Percentiles rank a stretch among this genome's conserved stretches.
Conservation (phyloP, 2,113 vertebrate species). For the Clarias magur region DNA sequence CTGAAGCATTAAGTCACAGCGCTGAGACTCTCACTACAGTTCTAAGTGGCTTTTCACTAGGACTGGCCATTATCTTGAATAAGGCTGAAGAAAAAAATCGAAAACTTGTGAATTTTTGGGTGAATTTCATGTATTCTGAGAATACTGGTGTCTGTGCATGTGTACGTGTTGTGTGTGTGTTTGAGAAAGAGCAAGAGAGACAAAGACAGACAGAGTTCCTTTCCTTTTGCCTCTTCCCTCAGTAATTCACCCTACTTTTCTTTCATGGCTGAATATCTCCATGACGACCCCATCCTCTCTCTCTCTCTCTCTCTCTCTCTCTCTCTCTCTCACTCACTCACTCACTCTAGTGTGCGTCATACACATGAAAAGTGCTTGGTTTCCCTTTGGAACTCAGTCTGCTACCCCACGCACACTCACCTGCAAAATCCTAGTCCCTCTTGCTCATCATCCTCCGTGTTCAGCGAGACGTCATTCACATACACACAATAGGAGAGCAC, state of each 20-base stretch:
- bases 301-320: slow-evolving; percentile 28
- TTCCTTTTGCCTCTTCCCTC: slow-evolving; percentile 24
- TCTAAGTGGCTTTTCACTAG: slow-evolving; percentile 36
- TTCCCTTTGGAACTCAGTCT: slow-evolving; percentile 53
- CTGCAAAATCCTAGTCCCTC: slow-evolving; percentile 46
- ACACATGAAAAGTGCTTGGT: slow-evolving; percentile 54
- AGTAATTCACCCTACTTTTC: slow-evolving; percentile 54
- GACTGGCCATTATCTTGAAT: slow-evolving; percentile 24
- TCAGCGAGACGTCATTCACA: slow-evolving; percentile 51
- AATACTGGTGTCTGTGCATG: not conserved
- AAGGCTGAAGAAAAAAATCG: slow-evolving; percentile 20
- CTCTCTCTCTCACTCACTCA: slow-evolving; percentile 17
- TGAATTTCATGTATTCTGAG: not conserved
- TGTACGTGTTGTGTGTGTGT: not conserved
- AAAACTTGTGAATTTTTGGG: slow-evolving; percentile 11
- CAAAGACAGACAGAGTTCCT: not conserved
- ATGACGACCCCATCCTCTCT: slow-evolving; percentile 56
- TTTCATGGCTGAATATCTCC: slow-evolving; percentile 55
- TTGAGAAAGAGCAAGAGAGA: not conserved
- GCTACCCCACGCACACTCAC: slow-evolving; percentile 46
- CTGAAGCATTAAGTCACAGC: slow-evolving; percentile 43
- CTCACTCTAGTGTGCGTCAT: slow-evolving; percentile 51
- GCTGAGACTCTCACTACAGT: slow-evolving; percentile 22
- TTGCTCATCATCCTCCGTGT: slow-evolving; percentile 33
- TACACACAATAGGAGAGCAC: slow-evolving; percentile 35